Base-by-base conservation (phyloP, 2,113 vertebrate genomes). In the Pongo pygmaeus region DNA sequence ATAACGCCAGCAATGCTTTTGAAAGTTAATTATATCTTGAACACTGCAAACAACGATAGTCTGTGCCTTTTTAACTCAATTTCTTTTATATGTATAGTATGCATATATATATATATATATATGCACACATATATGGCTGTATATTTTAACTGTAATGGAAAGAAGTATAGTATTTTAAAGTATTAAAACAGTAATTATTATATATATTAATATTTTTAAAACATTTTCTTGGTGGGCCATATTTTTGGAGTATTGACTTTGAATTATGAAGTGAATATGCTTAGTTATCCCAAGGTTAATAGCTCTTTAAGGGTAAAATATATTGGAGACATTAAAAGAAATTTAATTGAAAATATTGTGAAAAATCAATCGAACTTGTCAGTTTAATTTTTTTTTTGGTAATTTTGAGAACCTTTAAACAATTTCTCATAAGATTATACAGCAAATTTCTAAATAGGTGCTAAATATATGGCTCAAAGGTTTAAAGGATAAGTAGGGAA, bases 1-100 rank as follows among this genome's bases (percentile, higher is more conserved):
- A 97, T 97, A 97, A 97, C 97, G 97, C 85, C 95, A 91, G 48
- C 91, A 91, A 84, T 27, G 22, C 96, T 96, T 98, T 97, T 98
- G 96, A 97, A 96, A 67, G 78, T 95, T 98, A 98, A 97, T 98
- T 98, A 64, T 85, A 93, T 72, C 1, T 35, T 98, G 70, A 84
- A 85, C 14, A 93, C 57, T 78, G 55, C 86, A 80, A 40, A 95
- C 1, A 5, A 78, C n/a, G 27, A 1, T 40, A 96, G 75, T 80
- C 27, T 94, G 69, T 6, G 2, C 30, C n/a, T 89, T 96, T 97
- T 78, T 91, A 1, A 95, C 97, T 96, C 84, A 11, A 35, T 91
- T 2, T 94, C 27, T n/a, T 25, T 17, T 13, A 43, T 88, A 40
- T 61, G 7, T 50, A 27, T 86, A 1, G 46, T 12, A 64, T 48